phyloP scores from a whole-genome alignment of 2,888 invertebrate species.

The Lithophane ornitopus region DNA sequence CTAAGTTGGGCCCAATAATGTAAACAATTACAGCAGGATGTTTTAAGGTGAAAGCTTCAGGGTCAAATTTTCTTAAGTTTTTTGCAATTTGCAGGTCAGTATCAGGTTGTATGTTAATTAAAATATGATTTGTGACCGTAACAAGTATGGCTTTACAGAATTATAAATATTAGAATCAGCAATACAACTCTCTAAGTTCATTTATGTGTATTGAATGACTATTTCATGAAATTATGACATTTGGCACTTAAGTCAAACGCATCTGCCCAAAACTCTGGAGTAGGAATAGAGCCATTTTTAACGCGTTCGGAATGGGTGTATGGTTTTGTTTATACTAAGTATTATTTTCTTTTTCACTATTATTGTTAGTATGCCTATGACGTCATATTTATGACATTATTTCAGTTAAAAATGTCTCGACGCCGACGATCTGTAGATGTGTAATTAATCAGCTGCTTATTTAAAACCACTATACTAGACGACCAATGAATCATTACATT shows the following conservation, averaged over 20 bases:
- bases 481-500: conserved; percentile 47
- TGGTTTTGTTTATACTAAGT: background rate
- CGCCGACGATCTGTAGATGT: conserved; percentile 20
- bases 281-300: background rate
- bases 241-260: too few species aligned
- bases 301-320: background rate
- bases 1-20: background rate
- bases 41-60: too few species aligned
- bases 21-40: too few species aligned
- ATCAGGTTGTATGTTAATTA: too few species aligned
- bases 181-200: too few species aligned
- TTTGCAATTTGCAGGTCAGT: too few species aligned
- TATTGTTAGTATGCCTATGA: background rate
- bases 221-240: too few species aligned
- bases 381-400: conserved; percentile 42
- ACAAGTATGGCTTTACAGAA: too few species aligned
- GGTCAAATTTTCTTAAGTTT: too few species aligned
- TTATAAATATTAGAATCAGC: too few species aligned
- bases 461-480: conserved; percentile 39
- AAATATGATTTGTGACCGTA: too few species aligned
- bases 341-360: conserved; percentile 26
- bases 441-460: conserved; percentile 31
- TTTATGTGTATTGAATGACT: too few species aligned
- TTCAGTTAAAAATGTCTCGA: conserved; percentile 42
- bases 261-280: background rate